Evolutionary conservation across 2,797 vertebrate species (phyloP).

Genomic region (Halcyon leucocephala): DNA sequence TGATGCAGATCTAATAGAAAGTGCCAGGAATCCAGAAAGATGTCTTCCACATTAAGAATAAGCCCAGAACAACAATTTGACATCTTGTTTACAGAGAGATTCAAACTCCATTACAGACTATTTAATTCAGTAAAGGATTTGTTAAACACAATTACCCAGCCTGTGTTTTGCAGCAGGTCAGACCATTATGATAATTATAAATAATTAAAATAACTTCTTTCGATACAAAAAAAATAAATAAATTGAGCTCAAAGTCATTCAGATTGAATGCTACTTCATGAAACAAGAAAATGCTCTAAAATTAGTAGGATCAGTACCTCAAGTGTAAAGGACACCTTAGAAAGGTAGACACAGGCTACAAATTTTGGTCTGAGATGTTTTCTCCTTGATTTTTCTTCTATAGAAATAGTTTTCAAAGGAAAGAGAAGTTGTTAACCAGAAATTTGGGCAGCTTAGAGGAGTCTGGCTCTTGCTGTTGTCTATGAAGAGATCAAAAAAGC

Average conservation of each 20-base stretch:
- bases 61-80: background rate
- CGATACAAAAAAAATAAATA: background rate
- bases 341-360: background rate
- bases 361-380: background rate
- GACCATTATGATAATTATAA: background rate
- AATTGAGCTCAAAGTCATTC: background rate
- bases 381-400: background rate
- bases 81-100: background rate
- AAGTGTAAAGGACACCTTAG: background rate
- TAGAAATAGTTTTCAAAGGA: background rate
- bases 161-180: background rate
- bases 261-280: background rate
- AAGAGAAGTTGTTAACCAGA: background rate
- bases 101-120: background rate
- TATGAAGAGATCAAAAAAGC: background rate
- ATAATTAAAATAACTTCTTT: background rate
- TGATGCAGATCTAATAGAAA: background rate
- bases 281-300: background rate
- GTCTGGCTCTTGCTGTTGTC: background rate
- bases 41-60: background rate
- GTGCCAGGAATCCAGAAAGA: background rate
- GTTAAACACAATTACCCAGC: background rate
- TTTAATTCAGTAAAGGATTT: slow-evolving; percentile 4
- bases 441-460: background rate
- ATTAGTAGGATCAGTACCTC: background rate